A percentile compares a stretch with the other conserved stretches of the same genome.
These are phyloP conservation scores for Dascyllus trimaculatus DNA, from an alignment of 2,113 vertebrate species.

Conservation along the genomic window DNA sequence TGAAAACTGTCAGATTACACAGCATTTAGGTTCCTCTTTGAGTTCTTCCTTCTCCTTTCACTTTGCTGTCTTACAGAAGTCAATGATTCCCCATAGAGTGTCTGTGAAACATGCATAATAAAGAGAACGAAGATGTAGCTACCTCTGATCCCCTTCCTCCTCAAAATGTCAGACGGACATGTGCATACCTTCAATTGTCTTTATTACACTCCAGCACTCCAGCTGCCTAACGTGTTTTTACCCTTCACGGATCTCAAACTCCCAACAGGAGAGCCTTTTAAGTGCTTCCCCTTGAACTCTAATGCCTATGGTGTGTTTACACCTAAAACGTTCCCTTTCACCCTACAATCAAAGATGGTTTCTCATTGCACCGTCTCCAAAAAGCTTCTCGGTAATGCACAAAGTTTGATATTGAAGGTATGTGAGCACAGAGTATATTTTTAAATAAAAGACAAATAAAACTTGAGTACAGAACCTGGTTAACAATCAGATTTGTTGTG, in stretches of 20 bases:
- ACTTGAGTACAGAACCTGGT: slow-evolving; percentile 1
- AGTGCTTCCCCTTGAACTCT: slow-evolving; percentile 64
- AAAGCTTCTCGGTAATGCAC: slow-evolving; percentile 28
- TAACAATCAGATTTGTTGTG: slow-evolving; percentile 15
- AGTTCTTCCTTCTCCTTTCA: background rate
- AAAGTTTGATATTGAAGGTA: background rate
- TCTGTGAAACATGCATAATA: background rate
- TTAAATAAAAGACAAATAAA: slow-evolving; percentile 28
- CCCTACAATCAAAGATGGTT: slow-evolving; percentile 51
- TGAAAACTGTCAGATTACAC: background rate
- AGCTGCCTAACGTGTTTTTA: slow-evolving; percentile 61
- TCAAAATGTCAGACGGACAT: slow-evolving; percentile 23
- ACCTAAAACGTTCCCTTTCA: slow-evolving; percentile 52
- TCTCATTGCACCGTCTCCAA: slow-evolving; percentile 40
- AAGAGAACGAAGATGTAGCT: background rate
- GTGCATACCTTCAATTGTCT: slow-evolving; percentile 63
- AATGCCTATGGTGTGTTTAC: slow-evolving; percentile 61
- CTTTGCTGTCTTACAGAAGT: slow-evolving; percentile 2
- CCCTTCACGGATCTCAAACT: slow-evolving; percentile 70
- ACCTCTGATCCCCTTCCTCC: slow-evolving; percentile 13
- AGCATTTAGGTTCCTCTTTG: background rate
- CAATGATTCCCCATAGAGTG: background rate
- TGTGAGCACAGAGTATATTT: slow-evolving; percentile 15
- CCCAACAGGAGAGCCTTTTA: slow-evolving; percentile 58
- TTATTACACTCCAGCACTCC: slow-evolving; percentile 67